phyloP scores from a whole-genome alignment of 2,797 vertebrate genomes.

The Protonibea diacanthus region DNA sequence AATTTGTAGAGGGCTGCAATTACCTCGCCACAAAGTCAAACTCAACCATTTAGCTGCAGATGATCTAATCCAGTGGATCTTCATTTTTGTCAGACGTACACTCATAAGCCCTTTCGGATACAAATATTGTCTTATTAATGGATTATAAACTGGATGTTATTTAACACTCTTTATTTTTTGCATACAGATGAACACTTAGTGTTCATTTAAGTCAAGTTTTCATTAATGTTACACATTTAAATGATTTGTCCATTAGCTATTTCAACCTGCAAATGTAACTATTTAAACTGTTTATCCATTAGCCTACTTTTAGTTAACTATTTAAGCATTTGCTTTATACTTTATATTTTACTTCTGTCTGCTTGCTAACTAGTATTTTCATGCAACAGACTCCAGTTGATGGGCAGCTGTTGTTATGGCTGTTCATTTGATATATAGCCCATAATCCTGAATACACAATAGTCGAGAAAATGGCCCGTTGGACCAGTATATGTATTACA shows the following conservation, averaged over 20 bases:
- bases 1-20: constrained; percentile 1
- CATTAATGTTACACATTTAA: not conserved
- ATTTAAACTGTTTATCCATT: not conserved
- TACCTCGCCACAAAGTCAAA: constrained; percentile 1
- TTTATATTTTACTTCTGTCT: not conserved
- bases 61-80: not conserved
- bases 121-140: not conserved
- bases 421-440: not conserved
- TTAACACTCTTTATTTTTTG: not conserved
- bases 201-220: not conserved
- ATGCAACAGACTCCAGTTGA: not conserved
- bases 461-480: too few species aligned
- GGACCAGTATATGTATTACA: too few species aligned
- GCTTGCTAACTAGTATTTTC: not conserved
- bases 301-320: not conserved
- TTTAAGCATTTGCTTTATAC: not conserved
- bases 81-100: not conserved
- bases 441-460: not conserved
- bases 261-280: too few species aligned
- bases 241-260: not conserved
- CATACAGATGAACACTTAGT: not conserved
- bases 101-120: not conserved
- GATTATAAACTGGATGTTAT: not conserved
- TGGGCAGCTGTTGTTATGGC: not conserved
- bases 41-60: constrained; percentile 11